These are phyloP conservation scores for Stegastes partitus DNA, from an alignment of 2,113 vertebrate genomes.

Conservation along the genomic window DNA sequence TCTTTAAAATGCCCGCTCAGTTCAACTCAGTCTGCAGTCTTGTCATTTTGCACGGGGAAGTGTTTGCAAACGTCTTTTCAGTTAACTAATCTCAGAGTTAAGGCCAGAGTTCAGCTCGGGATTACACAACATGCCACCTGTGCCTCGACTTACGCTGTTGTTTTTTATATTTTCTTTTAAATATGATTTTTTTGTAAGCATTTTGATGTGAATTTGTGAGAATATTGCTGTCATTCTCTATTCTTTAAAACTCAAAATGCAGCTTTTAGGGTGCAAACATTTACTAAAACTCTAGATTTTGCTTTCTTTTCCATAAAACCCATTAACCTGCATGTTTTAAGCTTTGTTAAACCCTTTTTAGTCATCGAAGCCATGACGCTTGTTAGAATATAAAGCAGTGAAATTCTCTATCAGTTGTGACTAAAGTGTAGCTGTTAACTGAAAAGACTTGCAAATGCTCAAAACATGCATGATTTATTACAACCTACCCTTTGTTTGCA, in stretches of 20 bases:
- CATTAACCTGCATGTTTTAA: neutral
- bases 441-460: conserved; percentile 89
- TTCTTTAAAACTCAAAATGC: neutral
- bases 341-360: neutral
- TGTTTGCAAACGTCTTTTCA: conserved; percentile 89
- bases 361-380: neutral
- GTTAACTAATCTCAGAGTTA: conserved; percentile 79
- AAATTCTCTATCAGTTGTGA: neutral
- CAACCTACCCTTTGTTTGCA: conserved; percentile 81
- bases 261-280: neutral
- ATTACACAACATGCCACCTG: conserved; percentile 54
- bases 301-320: neutral
- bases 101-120: conserved; percentile 23
- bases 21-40: conserved; percentile 84
- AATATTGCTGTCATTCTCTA: neutral
- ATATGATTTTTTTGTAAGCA: neutral
- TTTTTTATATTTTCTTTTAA: neutral
- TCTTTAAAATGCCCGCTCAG: conserved; percentile 87
- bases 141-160: neutral
- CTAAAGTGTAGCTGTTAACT: conserved; percentile 78
- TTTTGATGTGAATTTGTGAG: neutral
- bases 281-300: neutral
- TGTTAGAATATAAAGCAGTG: neutral
- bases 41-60: conserved; percentile 86
- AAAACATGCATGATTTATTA: conserved; percentile 82